Evolutionary conservation across 2,797 vertebrate species (phyloP).

Genomic region (Notolabrus celidotus): DNA sequence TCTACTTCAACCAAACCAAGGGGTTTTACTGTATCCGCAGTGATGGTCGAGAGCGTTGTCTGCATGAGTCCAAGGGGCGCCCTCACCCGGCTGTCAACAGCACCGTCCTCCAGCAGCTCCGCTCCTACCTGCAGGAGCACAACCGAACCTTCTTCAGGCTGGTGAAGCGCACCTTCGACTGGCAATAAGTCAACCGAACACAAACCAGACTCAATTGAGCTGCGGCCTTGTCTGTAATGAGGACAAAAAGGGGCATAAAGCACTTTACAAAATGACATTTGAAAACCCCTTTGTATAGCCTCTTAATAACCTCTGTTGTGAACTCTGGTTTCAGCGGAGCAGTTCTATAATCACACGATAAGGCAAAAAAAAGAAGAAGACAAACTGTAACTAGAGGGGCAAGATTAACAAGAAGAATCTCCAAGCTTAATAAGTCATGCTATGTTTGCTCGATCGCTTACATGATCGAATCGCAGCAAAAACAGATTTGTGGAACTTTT

Average conservation of each 20-base stretch:
- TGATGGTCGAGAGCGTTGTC: constrained; percentile 92
- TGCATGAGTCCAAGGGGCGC: constrained; percentile 95
- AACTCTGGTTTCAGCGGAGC: constrained; percentile 71
- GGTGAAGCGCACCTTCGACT: constrained; percentile 93
- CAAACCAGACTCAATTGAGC: constrained; percentile 47
- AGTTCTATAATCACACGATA: constrained; percentile 69
- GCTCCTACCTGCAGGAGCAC: constrained; percentile 92
- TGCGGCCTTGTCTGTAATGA: constrained; percentile 42
- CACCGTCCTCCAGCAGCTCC: constrained; percentile 91
- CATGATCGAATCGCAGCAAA: constrained; percentile 72
- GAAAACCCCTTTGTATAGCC: constrained; percentile 52
- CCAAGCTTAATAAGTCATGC: constrained; percentile 75
- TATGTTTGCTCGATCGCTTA: constrained; percentile 76
- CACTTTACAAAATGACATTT: constrained; percentile 76
- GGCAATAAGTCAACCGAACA: constrained; percentile 83
- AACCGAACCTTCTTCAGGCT: constrained; percentile 94
- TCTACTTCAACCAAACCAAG: constrained; percentile 98
- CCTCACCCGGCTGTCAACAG: constrained; percentile 92
- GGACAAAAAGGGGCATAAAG: constrained; percentile 50
- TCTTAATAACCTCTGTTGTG: constrained; percentile 66
- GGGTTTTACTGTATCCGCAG: constrained; percentile 96
- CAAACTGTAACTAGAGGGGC: constrained; percentile 68
- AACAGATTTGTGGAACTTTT: constrained; percentile 76
- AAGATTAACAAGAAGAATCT: constrained; percentile 65
- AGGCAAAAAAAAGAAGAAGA: constrained; percentile 40